These are phyloP conservation scores for Spinibarbus caldwelli DNA, from an alignment of 2,797 vertebrate species.

Conservation along the genomic window DNA sequence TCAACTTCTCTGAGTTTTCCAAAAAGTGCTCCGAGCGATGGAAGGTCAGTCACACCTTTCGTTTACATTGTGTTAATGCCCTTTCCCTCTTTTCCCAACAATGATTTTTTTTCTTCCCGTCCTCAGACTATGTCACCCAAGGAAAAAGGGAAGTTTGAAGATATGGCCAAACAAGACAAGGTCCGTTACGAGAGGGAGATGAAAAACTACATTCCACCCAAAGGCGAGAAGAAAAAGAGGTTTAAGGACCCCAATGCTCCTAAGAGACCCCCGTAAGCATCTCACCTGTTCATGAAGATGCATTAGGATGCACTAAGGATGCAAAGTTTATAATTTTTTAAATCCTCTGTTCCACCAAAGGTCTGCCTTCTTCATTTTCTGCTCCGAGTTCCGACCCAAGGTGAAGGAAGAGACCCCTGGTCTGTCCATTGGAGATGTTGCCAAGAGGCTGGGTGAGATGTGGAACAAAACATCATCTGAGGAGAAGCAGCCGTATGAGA, in stretches of 20 bases:
- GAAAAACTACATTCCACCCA: conserved; percentile 92
- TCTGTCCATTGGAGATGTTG: conserved; percentile 91
- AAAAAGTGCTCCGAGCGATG: conserved; percentile 99
- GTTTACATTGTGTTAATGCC: background rate
- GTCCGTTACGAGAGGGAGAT: conserved; percentile 98
- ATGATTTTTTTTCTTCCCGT: background rate
- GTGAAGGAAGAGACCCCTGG: conserved; percentile 93
- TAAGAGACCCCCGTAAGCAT: conserved; percentile 97
- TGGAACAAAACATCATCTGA: conserved; percentile 92
- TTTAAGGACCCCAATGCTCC: conserved; percentile 99
- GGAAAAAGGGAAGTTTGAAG: conserved; percentile 98
- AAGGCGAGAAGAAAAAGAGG: conserved; percentile 95
- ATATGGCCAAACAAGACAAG: conserved; percentile 94
- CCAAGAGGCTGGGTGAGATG: conserved; percentile 96
- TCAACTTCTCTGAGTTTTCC: conserved; percentile 98
- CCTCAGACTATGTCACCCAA: conserved; percentile 92
- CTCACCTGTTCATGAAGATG: conserved; percentile 17
- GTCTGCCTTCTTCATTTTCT: conserved; percentile 99
- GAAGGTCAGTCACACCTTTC: conserved; percentile 82
- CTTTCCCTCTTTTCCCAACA: background rate
- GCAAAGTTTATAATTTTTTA: background rate
- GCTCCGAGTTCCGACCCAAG: conserved; percentile 94
- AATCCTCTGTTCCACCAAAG: conserved; percentile 69
- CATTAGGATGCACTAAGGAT: background rate
- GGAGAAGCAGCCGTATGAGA: conserved; percentile 95